Conservation (phyloP, 2,797 vertebrate species). For the Gymnothorax javanicus region DNA sequence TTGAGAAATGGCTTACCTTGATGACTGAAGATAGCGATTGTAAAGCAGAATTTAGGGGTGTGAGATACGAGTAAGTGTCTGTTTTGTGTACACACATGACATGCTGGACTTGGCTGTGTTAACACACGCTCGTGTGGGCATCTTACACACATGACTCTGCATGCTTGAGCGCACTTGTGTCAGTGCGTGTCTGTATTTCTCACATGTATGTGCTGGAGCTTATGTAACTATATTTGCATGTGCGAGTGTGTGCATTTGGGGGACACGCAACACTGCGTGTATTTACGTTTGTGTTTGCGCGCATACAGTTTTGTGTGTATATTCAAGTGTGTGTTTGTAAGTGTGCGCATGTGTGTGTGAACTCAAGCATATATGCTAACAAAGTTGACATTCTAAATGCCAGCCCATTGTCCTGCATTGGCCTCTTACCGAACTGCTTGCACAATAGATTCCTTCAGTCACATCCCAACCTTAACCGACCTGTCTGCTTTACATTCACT, state of each 20-base stretch:
- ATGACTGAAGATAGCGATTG: background rate
- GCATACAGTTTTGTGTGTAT: background rate
- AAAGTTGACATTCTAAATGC: background rate
- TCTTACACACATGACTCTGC: no score
- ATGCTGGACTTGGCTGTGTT: background rate
- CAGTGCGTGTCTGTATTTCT: no score
- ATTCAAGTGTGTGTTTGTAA: background rate
- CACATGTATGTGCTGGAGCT: no score
- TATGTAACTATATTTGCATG: no score
- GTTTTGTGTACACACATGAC: background rate
- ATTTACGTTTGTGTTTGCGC: background rate
- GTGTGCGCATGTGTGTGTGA: background rate
- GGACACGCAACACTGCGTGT: background rate
- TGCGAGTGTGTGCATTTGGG: no score
- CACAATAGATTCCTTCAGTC: background rate
- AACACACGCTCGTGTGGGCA: no score
- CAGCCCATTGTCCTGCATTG: background rate
- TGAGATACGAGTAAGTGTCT: background rate
- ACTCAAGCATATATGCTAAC: background rate
- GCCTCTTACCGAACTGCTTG: background rate
- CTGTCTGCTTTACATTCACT: background rate
- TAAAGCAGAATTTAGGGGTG: background rate
- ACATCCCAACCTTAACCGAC: background rate
- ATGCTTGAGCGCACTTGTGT: no score
- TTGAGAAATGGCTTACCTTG: background rate